These are phyloP conservation scores for Thamnaconus septentrionalis DNA, from an alignment of 2,113 vertebrate genomes.

Conservation along the genomic window DNA sequence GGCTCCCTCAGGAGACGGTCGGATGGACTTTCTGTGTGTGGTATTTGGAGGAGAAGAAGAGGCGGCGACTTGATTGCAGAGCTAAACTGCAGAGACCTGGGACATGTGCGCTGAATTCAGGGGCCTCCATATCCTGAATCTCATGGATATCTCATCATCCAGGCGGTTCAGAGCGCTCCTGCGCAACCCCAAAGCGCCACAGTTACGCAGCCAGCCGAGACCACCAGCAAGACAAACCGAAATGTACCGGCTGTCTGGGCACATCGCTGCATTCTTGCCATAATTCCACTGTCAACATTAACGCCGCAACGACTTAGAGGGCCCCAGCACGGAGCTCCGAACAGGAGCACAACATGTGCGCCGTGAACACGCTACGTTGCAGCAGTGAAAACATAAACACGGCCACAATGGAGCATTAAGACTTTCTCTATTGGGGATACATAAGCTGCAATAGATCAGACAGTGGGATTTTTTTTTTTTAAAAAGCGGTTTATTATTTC, in stretches of 20 bases:
- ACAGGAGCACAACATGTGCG: slow-evolving; percentile 23
- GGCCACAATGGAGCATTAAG: slow-evolving; percentile 13
- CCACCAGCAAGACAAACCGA: slow-evolving; percentile 56
- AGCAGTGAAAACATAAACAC: slow-evolving; percentile 25
- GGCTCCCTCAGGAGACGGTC: slow-evolving; percentile 20
- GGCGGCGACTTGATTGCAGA: slow-evolving; percentile 32
- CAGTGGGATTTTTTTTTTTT: slow-evolving; percentile 1
- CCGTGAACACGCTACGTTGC: slow-evolving; percentile 23
- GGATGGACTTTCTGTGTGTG: slow-evolving; percentile 47
- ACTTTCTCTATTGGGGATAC: slow-evolving; percentile 38
- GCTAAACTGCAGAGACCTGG: slow-evolving; percentile 23
- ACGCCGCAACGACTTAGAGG: slow-evolving; percentile 47
- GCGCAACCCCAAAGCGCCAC: slow-evolving; percentile 48
- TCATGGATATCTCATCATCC: slow-evolving; percentile 48
- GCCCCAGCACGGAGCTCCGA: slow-evolving; percentile 33
- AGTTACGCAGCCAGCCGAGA: slow-evolving; percentile 56
- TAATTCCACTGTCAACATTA: slow-evolving; percentile 49
- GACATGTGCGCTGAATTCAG: slow-evolving; percentile 58
- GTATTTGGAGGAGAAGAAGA: slow-evolving; percentile 45
- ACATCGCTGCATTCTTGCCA: slow-evolving; percentile 49
- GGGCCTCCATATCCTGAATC: slow-evolving; percentile 48
- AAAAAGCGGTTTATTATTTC: slow-evolving; percentile 42
- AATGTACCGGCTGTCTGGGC: slow-evolving; percentile 32
- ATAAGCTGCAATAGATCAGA: slow-evolving; percentile 32
- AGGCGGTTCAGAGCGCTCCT: slow-evolving; percentile 48